Base-by-base conservation (phyloP, 2,113 vertebrate genomes). In the Crotalus horridus region DNA sequence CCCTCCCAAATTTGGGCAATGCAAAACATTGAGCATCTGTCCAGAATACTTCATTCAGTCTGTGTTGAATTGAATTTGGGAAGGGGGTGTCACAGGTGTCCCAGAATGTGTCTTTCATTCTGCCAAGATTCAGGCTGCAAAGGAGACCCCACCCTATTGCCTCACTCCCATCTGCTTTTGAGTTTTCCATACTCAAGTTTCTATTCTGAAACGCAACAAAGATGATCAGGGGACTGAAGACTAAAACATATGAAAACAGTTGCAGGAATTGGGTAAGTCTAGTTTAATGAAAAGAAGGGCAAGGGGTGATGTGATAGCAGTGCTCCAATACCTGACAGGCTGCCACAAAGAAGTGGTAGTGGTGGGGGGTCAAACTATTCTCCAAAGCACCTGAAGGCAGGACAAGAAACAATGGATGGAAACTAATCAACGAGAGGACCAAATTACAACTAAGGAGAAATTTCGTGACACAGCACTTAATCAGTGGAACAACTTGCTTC, bases 121-220 rank as follows among this genome's bases (percentile, higher is more conserved):
- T 88, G 48, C 87, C 59, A 88, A 54, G 4, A 43, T 39, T 51
- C 55, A 24, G 53, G 51, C 21, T 4, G 86, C n/a, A 61, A 13
- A 87, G 59, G 33, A 33, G 58, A 88, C 23, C 86, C 86, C 91
- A 88, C 86, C 91, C 86, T 6, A 69, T 88, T 55, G 59, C 86
- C 85, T 92, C 91, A 92, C 46, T 87, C 86, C 86, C 86, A 88
- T 55, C 87, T 92, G 91, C 51, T 74, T 89, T 87, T 88, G 39
- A 61, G n/a, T 74, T 33, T 64, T 43, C 61, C 87, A 59, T 53
- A n/a, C 51, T 87, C 43, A 54, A 81, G 74, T 81, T 81, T 81
- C 33, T 81, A 81, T 81, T 81, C 20, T 43, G 74, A 43, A 69
- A 23, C 69, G 29, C 61, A 69, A n/a, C 61, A 69, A 29, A 69